These are phyloP conservation scores for Oenanthe melanoleuca DNA, from an alignment of 2,113 vertebrate species.

Conservation along the genomic window DNA sequence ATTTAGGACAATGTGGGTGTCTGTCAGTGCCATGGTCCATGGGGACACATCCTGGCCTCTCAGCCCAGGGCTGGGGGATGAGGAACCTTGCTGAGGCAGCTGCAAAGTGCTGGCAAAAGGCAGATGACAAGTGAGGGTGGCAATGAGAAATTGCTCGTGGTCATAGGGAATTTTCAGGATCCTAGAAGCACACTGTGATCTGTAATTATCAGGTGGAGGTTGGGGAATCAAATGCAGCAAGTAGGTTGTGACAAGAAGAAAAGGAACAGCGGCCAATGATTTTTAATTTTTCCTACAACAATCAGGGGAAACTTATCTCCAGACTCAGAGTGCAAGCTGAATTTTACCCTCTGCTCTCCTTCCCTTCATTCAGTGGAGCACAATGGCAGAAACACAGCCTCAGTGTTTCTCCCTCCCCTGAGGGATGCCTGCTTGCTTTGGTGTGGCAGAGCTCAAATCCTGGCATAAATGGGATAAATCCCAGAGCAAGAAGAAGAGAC, in stretches of 20 bases:
- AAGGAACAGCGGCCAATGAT: background rate
- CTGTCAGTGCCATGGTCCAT: accelerated
- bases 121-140: background rate
- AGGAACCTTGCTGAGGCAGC: background rate
- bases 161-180: background rate
- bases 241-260: background rate
- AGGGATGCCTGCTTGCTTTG: background rate
- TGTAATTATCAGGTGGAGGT: background rate
- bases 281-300: constrained; percentile 23
- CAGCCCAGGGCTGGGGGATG: background rate
- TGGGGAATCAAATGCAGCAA: background rate
- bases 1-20: background rate
- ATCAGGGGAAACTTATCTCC: constrained; percentile 20
- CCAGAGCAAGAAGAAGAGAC: background rate
- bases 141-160: background rate
- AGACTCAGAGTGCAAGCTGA: background rate
- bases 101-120: background rate
- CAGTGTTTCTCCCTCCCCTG: background rate
- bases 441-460: background rate
- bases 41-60: background rate
- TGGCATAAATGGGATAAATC: background rate
- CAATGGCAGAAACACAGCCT: background rate
- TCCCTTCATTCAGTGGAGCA: constrained; percentile 8
- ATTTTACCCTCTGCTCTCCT: background rate
- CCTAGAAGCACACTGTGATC: accelerated